phyloP scores from a whole-genome alignment of 2,113 vertebrate species.

The Shinisaurus crocodilurus region DNA sequence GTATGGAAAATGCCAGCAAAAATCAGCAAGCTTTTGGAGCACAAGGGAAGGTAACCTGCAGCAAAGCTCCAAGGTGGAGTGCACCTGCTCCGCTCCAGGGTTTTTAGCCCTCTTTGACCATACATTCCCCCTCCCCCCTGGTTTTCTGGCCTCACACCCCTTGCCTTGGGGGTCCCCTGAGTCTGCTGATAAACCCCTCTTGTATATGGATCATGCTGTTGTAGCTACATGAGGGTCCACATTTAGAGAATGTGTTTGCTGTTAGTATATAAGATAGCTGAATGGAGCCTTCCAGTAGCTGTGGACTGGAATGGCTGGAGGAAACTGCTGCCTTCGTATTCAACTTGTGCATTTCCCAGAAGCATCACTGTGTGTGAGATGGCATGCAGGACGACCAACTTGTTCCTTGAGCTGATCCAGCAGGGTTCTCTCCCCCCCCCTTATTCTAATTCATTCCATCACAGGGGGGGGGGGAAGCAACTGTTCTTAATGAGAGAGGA shows the following conservation, averaged over 20 bases:
- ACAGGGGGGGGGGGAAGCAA: not conserved
- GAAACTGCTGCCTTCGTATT: not conserved
- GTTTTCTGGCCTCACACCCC: no score
- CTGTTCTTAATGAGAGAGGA: constrained; percentile 3
- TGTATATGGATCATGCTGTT: no score
- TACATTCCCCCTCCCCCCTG: no score
- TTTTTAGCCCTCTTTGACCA: no score
- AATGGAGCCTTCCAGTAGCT: not conserved
- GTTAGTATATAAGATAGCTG: not conserved
- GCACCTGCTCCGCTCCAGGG: no score
- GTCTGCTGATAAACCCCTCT: no score
- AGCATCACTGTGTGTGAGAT: not conserved
- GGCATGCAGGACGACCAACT: not conserved
- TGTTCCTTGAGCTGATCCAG: not conserved
- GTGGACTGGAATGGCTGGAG: not conserved
- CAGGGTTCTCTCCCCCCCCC: fast-evolving
- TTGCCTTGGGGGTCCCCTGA: no score
- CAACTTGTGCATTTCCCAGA: not conserved
- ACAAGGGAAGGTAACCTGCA: no score
- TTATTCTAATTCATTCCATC: constrained; percentile 27
- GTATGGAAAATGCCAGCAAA: not conserved
- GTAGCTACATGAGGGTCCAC: no score
- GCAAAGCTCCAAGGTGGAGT: no score
- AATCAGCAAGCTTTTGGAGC: no score
- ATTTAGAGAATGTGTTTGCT: not conserved